phyloP scores from a whole-genome alignment of 64 coral and sea anemone genomes.

The Stylophora pistillata region DNA sequence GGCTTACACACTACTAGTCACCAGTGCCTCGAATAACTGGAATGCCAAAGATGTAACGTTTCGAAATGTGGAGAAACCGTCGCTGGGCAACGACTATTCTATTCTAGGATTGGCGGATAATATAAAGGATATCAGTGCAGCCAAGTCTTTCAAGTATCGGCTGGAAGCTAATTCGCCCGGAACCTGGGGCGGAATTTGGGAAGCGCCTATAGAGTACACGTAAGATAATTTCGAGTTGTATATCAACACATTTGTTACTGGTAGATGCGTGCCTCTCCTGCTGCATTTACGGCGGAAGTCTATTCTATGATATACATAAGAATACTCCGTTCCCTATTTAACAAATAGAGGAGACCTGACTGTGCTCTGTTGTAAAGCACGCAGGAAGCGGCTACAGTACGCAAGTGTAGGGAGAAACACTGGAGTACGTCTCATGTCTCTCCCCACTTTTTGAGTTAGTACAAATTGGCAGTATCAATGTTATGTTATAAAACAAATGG shows the following conservation, averaged over 20 bases:
- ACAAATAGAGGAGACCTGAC: too few species aligned
- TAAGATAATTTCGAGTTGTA: neutral
- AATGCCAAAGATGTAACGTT: constrained; percentile 19
- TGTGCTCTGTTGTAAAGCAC: too few species aligned
- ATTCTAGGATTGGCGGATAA: constrained; percentile 48
- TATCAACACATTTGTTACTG: neutral
- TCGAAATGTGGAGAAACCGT: constrained; percentile 41
- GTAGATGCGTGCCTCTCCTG: too few species aligned
- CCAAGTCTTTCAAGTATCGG: constrained; percentile 52
- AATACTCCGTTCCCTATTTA: too few species aligned
- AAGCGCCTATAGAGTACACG: constrained; percentile 64
- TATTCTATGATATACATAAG: too few species aligned
- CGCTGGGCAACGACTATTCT: constrained; percentile 57
- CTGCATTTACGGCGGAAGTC: too few species aligned
- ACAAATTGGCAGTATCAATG: too few species aligned
- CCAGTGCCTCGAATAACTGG: constrained; percentile 65
- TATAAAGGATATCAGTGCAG: constrained; percentile 40
- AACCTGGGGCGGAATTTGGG: constrained; percentile 68
- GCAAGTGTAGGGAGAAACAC: too few species aligned
- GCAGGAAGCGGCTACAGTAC: too few species aligned
- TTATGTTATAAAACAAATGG: too few species aligned
- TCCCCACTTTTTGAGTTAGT: too few species aligned
- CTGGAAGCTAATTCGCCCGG: constrained; percentile 47
- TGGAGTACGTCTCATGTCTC: too few species aligned
- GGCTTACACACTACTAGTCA: constrained; percentile 63